Base-by-base conservation (phyloP, 2,797 vertebrate genomes). In the Sciurus carolinensis region DNA sequence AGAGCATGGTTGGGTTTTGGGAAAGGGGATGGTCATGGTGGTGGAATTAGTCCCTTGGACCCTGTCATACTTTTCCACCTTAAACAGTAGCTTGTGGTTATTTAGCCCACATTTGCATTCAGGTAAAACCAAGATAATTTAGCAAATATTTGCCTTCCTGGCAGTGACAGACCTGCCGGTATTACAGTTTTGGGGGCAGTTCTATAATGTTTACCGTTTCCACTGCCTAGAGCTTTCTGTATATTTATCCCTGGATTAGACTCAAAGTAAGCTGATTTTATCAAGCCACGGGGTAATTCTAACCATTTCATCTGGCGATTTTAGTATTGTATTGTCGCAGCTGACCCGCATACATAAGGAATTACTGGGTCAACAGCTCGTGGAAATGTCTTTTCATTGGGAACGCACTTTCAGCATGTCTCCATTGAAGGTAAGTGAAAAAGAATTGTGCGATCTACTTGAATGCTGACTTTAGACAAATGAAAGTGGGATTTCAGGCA, bases 201-300 rank as follows among this genome's bases (percentile, higher is more conserved):
- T 72, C 75, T 83, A 12, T 96, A 84, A 0, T 97, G 76, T 96
- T 97, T 97, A 54, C 92, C 30, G 33, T 96, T 97, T 96, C 87
- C 87, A 54, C 95, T 95, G 69, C 69, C 90, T 81, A 18, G 30
- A 95, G 75, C 22, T 97, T 54, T 97, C 92, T 95, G 47, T 93
- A 79, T 0, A 0, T 92, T 98, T 85, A 96, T 97, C 95, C 89
- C 91, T 97, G 97, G 97, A 98, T 98, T 95, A 98, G 95, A 97
- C 90, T 86, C 96, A 85, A 97, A 98, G 85, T 97, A 97, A 98
- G 91, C 87, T 98, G 97, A 95, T 98, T 98, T 98, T 96, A 44
- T 97, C 96, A 97, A 98, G 91, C 91, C 81, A 47, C 92, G 69
- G 95, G 52, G 64, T 97, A 96, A 97, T 98, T 98, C 96, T 90